Conservation (phyloP, 2,797 vertebrate species). For the Nyctibius grandis region DNA sequence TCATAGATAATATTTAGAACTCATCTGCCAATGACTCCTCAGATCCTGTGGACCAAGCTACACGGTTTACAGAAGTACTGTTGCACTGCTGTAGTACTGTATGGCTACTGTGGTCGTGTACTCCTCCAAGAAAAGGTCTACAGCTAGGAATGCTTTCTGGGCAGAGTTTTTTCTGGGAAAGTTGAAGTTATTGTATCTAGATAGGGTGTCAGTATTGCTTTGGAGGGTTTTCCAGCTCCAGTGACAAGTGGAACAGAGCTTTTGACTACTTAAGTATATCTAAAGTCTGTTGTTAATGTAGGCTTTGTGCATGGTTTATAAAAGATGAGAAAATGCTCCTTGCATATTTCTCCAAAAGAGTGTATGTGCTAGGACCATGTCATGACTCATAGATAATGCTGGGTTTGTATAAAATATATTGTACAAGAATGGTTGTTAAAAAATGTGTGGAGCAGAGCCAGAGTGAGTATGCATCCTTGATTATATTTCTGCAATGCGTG, state of each 20-base stretch:
- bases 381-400: neutral
- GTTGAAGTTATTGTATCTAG: neutral
- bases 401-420: neutral
- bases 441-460: fast-evolving
- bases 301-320: neutral
- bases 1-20: neutral
- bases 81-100: neutral
- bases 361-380: neutral
- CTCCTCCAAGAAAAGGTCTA: neutral
- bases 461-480: neutral
- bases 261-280: neutral
- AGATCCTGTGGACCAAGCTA: neutral
- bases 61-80: neutral
- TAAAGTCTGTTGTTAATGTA: neutral
- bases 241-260: neutral
- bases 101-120: neutral
- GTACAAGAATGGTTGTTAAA: neutral
- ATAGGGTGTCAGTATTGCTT: neutral
- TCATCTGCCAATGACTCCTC: neutral
- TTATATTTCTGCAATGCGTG: neutral
- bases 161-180: neutral
- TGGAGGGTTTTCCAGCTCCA: neutral
- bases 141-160: neutral
- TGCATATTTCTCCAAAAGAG: neutral
- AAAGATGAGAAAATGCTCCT: neutral